Base-by-base conservation (phyloP, 2,797 vertebrate genomes). In the Aselliscus stoliczkanus region DNA sequence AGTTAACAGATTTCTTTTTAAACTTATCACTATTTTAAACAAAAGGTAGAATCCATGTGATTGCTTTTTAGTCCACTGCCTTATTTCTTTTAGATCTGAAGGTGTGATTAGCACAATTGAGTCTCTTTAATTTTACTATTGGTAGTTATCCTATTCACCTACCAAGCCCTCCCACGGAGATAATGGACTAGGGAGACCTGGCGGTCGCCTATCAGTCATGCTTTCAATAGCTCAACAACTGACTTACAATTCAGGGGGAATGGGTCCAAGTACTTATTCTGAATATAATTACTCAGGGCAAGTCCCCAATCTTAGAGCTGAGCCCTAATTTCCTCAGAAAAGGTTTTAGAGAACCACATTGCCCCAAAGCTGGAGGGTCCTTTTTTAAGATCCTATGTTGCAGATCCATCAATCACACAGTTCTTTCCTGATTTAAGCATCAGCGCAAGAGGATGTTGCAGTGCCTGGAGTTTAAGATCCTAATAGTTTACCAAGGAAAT, bases 31-130 rank as follows among this genome's bases (percentile, higher is more conserved):
- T 86, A 81, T 65, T 85, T 94, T 83, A 34, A 88, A 83, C 64
- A 96, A 82, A 11, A 82, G 27, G 56, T 14, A 0, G 54, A 69
- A 73, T 80, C 93, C 27, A 58, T 47, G 65, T 44, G 52, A 65
- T 73, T 96, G 85, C 52, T 82, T 84, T 93, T 93, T 92, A 76
- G 42, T 90, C 15, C 39, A 77, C 52, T 83, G 29, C 62, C n/a
- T 90, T 17, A 14, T 83, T 83, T 93, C 14, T 29, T 94, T 92
- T 52, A 93, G 56, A 70, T 21, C 70, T 83, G 11, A 93, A 77
- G 23, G 65, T 56, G 18, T 25, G 9, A 77, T 7, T n/a, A 37
- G 34, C n/a, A 80, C 12, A 21, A 79, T 8, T 47, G 10, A 60
- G 14, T 44, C 20, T 83, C 73, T 56, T 27, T 20, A 47, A 56